These are phyloP conservation scores for Sphecodes monilicornis DNA, from an alignment of 2,888 invertebrate genomes.

Conservation along the genomic window DNA sequence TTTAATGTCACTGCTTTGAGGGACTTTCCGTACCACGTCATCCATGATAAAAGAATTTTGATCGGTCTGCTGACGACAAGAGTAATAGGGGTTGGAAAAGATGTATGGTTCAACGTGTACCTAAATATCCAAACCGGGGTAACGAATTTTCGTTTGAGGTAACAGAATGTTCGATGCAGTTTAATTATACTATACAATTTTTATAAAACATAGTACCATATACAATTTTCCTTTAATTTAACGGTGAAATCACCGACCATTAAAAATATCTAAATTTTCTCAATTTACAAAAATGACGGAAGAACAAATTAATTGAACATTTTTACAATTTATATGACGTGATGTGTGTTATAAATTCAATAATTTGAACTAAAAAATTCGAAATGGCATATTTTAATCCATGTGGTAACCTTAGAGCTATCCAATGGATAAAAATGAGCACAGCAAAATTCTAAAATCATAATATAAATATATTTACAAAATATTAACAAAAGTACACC, in stretches of 20 bases:
- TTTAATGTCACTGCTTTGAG: conserved; percentile 6
- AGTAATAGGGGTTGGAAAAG: conserved; percentile 9
- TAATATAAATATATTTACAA: too few species aligned
- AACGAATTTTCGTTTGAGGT: neutral
- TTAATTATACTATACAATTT: neutral
- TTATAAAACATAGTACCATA: neutral
- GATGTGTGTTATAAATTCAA: neutral
- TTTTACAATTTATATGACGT: too few species aligned
- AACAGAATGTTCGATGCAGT: neutral
- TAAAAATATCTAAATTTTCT: neutral
- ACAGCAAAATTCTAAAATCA: too few species aligned
- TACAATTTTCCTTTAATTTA: neutral
- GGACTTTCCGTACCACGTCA: conserved; percentile 3
- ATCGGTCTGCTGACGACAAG: conserved; percentile 15
- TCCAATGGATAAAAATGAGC: too few species aligned
- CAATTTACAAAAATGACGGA: neutral
- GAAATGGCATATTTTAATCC: neutral
- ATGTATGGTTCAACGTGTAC: neutral
- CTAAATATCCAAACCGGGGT: neutral
- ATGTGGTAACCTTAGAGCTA: too few species aligned
- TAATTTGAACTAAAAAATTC: neutral
- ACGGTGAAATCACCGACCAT: neutral
- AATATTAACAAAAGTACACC: too few species aligned
- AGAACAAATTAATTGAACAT: neutral
- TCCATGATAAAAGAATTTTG: conserved; percentile 20